Base-by-base conservation (phyloP, 2,113 vertebrate species). In the Nycticebus coucang region DNA sequence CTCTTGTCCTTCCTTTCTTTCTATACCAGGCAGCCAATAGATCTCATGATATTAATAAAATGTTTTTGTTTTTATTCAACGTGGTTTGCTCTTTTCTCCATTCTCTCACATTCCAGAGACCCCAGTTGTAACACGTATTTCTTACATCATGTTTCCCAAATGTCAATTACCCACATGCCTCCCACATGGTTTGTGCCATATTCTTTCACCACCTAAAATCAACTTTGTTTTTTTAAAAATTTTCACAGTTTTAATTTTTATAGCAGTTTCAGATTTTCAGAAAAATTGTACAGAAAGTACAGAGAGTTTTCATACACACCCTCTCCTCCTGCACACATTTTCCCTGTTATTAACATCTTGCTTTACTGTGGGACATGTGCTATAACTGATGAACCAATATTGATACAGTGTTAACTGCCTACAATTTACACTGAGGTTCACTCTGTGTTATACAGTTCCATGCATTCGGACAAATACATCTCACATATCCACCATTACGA, bases 171-270 rank as follows among this genome's bases (percentile, higher is more conserved):
- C 30, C 30, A 7, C 21, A 2, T 3, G 8, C 37, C 74, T 72
- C 74, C 22, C 57, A 10, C 21, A 0, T 26, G 80, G 6, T 9
- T 59, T 64, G 21, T 74, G 30, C 66, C 72, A 26, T 8, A 5
- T 6, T 45, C 55, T 78, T 71, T 22, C 5, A 37, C 59, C 45
- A 59, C 26, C 37, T 59, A 37, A 85, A 72, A 64, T 21, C 91
- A 64, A 59, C 24, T 37, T 59, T 19, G 4, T 71, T 59, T 50
- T 50, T 35, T 0, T 4, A 69, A 53, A 64, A 59, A 53, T 64
- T 41, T 75, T 85, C 92, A 74, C 21, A 84, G 26, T 7, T n/a
- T 87, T 37, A 80, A 68, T 89, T 78, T 62, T 85, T 62, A 88
- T 30, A 75, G 4, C 28, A 4, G 50, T 75, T 74, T 69, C 37